Percentiles rank a stretch among this genome's conserved stretches.
Conservation (phyloP, 2,113 vertebrate species). For the Pachycephala philippinensis region DNA sequence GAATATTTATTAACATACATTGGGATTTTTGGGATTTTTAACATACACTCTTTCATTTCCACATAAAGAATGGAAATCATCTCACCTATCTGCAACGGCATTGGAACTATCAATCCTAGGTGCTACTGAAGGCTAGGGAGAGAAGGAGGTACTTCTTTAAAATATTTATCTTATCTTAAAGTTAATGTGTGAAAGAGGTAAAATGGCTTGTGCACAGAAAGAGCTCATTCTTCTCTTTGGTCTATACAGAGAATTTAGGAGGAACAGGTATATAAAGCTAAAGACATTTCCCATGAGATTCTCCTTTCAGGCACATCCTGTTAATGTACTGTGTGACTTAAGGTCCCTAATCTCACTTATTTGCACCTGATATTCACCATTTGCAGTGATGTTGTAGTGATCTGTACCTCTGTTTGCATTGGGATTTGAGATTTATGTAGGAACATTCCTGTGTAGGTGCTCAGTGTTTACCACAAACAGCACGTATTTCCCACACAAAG, state of each 20-base stretch:
- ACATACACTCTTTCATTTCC: too few relatives aligned
- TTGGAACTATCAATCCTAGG: background rate
- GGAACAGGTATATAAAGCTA: background rate
- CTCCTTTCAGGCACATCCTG: background rate
- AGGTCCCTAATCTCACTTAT: background rate
- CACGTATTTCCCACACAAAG: background rate
- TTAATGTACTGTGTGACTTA: background rate
- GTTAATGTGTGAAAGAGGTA: background rate
- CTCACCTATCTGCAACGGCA: background rate
- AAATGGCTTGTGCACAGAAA: background rate
- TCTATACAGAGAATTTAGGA: background rate
- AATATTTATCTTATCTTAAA: background rate
- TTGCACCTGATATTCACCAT: background rate
- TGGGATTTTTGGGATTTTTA: background rate
- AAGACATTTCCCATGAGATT: background rate
- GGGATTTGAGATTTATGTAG: background rate
- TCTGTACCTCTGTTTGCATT: background rate
- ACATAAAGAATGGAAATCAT: background rate
- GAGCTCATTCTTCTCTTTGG: background rate
- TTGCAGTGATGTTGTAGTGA: background rate
- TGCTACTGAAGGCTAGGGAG: background rate
- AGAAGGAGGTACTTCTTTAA: background rate
- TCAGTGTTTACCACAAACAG: background rate
- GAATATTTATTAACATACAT: background rate
- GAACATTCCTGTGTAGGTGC: background rate